phyloP scores from a whole-genome alignment of 2,797 vertebrate species.

The Cryptoprocta ferox region DNA sequence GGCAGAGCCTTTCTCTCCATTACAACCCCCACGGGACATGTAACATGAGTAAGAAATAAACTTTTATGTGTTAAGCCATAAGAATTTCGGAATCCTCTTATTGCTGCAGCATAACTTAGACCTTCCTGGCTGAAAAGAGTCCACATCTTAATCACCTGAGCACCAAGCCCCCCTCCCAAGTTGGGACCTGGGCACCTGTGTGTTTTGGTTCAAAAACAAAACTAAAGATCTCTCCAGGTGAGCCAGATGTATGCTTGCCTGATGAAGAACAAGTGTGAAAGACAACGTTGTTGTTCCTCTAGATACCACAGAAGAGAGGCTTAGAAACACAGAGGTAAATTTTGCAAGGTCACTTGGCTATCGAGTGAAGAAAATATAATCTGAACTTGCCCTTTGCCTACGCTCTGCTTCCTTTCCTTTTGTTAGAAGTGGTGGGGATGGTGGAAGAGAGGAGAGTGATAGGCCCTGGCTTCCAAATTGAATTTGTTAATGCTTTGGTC shows the following conservation, averaged over 20 bases:
- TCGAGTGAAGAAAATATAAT: neutral
- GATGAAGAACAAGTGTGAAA: neutral
- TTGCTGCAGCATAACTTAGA: neutral
- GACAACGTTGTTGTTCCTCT: neutral
- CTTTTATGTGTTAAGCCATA: neutral
- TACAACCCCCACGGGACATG: neutral
- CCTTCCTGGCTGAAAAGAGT: neutral
- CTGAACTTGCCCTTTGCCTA: neutral
- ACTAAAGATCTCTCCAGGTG: neutral
- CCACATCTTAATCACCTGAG: neutral
- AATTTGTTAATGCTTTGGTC: neutral
- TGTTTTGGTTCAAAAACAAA: neutral
- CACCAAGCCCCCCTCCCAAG: neutral
- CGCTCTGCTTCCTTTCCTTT: neutral
- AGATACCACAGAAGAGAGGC: neutral
- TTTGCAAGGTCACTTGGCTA: neutral
- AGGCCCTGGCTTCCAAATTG: neutral
- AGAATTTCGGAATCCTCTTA: neutral
- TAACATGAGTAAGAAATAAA: neutral
- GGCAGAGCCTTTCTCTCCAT: neutral
- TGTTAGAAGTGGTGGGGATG: neutral
- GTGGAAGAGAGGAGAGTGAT: neutral
- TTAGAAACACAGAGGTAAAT: neutral
- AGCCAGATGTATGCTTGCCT: neutral
- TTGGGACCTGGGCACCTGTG: neutral